Evolutionary conservation across 2,113 vertebrate genomes (phyloP), one percentile per base, ranked within the genome.

Genomic region (Megaceryle maxima): DNA sequence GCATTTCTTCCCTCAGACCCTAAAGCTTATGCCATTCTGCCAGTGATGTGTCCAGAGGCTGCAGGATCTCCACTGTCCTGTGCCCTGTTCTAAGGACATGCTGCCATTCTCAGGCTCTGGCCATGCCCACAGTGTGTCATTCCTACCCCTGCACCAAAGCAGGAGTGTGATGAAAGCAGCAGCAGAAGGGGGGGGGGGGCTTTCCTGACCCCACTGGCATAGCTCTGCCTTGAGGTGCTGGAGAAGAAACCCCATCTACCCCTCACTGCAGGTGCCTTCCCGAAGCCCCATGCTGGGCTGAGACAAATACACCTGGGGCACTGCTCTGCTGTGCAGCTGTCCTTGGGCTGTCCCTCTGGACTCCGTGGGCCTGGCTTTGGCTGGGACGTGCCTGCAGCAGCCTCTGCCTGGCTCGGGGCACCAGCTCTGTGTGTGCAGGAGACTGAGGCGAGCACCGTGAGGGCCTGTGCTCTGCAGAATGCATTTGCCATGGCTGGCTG

Each of bases 101-200:
- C 96, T 51, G 96, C 98, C 97, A 96, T 98, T 97, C 97, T 98
- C 98, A 98, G 97, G 93, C 95, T 95, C 86, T 96, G 92, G 95
- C 98, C 96, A 96, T 94, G 96, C 97, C 96, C 97, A 88, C 96
- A 88, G 22, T 12, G 97, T 98, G 98, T 98, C 97, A 97, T 97
- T 97, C 98, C 98, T 96, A 95, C 81, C 84, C 60, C 53, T 16
- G 57, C 37, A 11, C 31, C 35, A 51, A 74, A 50, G 59, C 59
- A 50, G 0, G 4, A 51, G 50, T 11, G 31, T 9, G 5, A 8
- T 57, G 53, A 68, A 39, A 53, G 69, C 51, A 67, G 78, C 53
- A 81, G 51, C 29, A n/a, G 57, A 24, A 17, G 1, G 22, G 41
- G 33, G 1, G 22, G 41, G 33, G 26, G 22, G 35, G 43, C 35